phyloP scores from a whole-genome alignment of 1,140 invertebrate species.

The Hestina assimilis region DNA sequence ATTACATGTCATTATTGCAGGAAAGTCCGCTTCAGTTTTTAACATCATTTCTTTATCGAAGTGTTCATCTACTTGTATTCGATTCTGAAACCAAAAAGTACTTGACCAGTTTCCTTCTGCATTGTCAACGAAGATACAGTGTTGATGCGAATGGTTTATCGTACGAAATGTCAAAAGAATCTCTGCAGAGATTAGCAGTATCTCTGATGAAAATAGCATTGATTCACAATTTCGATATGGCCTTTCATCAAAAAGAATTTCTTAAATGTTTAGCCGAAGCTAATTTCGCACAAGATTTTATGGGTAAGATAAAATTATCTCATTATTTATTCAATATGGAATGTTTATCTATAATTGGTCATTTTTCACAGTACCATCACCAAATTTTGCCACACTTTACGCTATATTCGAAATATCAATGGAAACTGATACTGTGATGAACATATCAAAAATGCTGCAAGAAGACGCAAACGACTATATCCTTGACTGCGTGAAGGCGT shows the following conservation, averaged over 20 bases:
- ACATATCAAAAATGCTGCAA: slow-evolving; percentile 60
- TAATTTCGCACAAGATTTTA: slow-evolving; percentile 77
- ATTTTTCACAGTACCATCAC: slow-evolving; percentile 62
- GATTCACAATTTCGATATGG: slow-evolving; percentile 77
- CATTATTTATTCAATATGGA: neutral
- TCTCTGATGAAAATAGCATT: slow-evolving; percentile 78
- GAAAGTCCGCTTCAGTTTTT: slow-evolving; percentile 80
- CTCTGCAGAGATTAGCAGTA: slow-evolving; percentile 65
- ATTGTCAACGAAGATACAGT: slow-evolving; percentile 62
- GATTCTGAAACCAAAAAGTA: slow-evolving; percentile 50
- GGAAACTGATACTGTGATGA: slow-evolving; percentile 57
- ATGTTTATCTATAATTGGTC: neutral
- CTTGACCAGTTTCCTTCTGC: slow-evolving; percentile 50
- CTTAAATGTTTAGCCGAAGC: slow-evolving; percentile 73
- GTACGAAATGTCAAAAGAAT: slow-evolving; percentile 79
- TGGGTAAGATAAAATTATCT: slow-evolving; percentile 55
- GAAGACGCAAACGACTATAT: slow-evolving; percentile 51
- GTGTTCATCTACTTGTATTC: slow-evolving; percentile 50
- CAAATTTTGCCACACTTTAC: slow-evolving; percentile 76
- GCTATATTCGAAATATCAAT: slow-evolving; percentile 77
- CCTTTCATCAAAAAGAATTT: slow-evolving; percentile 79
- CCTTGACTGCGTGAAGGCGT: slow-evolving; percentile 74
- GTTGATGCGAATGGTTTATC: slow-evolving; percentile 50
- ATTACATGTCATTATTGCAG: no score
- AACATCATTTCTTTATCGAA: slow-evolving; percentile 68